These are phyloP conservation scores for Equus przewalskii DNA, from an alignment of 2,113 vertebrate species.

Conservation along the genomic window DNA sequence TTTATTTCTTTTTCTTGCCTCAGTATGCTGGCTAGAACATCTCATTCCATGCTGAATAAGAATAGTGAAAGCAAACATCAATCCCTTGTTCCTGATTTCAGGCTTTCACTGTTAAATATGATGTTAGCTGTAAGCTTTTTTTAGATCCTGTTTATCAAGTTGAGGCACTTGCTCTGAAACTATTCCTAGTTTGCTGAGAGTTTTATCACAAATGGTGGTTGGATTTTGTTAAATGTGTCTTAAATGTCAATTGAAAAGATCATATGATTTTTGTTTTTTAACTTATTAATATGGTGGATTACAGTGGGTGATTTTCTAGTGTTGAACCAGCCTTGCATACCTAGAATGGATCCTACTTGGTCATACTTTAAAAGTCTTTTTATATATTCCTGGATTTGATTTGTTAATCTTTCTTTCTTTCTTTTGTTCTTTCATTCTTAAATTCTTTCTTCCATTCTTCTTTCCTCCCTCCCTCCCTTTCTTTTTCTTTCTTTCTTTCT, in stretches of 20 bases:
- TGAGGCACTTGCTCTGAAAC: not conserved
- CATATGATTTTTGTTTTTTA: not conserved
- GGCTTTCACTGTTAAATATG: not conserved
- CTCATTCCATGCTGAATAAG: not conserved
- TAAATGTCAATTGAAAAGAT: not conserved
- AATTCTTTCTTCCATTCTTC: not conserved
- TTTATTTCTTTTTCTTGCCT: not conserved
- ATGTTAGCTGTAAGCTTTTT: not conserved
- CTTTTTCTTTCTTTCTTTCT: too few relatives aligned
- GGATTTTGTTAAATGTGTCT: not conserved
- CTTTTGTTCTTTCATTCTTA: not conserved
- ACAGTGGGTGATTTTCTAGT: not conserved
- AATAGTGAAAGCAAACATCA: not conserved
- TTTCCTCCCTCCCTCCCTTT: too few relatives aligned
- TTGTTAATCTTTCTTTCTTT: not conserved
- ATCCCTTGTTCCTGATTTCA: not conserved
- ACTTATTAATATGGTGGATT: not conserved
- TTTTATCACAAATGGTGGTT: not conserved
- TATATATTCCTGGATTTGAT: not conserved
- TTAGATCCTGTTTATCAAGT: not conserved
- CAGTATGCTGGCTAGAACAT: not conserved
- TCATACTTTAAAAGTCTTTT: not conserved
- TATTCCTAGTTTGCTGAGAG: not conserved
- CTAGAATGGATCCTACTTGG: not conserved
- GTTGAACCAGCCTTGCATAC: not conserved